Conservation (phyloP, 2,888 invertebrate species). For the Agapostemon virescens region DNA sequence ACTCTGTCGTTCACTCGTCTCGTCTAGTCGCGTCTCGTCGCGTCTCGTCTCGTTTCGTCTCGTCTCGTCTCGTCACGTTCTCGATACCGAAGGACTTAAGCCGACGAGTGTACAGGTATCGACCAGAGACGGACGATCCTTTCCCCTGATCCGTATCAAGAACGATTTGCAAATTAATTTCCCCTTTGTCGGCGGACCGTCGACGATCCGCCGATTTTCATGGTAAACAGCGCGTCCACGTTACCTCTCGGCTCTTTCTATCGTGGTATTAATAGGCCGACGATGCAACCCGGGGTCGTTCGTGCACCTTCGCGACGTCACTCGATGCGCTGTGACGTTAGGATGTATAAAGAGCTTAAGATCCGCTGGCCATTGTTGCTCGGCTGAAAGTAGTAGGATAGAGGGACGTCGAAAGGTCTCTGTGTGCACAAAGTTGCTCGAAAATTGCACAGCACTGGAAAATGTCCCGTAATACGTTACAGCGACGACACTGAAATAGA, state of each 20-base stretch:
- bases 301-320: not conserved
- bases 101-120: conserved; percentile 25
- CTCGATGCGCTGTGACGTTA: not conserved
- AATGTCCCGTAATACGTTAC: not conserved
- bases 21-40: not conserved
- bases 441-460: not conserved
- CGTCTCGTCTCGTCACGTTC: conserved; percentile 21
- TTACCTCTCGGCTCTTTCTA: not conserved
- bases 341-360: conserved; percentile 11
- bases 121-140: conserved; percentile 24
- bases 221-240: conserved; percentile 48
- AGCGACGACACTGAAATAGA: not conserved
- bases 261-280: conserved; percentile 9
- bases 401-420: not conserved
- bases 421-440: not conserved
- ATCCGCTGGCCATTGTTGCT: conserved; percentile 1
- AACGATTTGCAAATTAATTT: conserved; percentile 61
- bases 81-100: conserved; percentile 30
- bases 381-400: not conserved
- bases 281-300: conserved; percentile 5
- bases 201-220: conserved; percentile 52
- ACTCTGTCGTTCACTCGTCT: conserved; percentile 3
- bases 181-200: conserved; percentile 18
- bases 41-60: not conserved
- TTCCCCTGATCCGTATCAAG: conserved; percentile 40